A percentile compares a stretch with the other conserved stretches of the same genome.
Conservation (phyloP, 2,113 vertebrate genomes). For the Otus sunia region DNA sequence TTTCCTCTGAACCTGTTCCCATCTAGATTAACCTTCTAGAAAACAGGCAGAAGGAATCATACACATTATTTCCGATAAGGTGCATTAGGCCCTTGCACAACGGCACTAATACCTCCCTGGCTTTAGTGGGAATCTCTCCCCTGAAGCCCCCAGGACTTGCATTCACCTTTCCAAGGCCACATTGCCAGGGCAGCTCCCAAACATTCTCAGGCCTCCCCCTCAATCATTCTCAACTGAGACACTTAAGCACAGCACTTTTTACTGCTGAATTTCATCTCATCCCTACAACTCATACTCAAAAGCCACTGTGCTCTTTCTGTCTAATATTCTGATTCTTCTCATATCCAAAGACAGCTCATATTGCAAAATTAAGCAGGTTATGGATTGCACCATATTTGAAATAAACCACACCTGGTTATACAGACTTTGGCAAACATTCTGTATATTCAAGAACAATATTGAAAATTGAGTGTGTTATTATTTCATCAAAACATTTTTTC, state of each 20-base stretch:
- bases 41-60: not conserved
- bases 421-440: not conserved
- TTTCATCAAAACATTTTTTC: not conserved
- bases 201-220: no score
- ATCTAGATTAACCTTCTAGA: not conserved
- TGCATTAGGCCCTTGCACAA: not conserved
- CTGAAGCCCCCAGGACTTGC: not conserved
- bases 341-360: not conserved
- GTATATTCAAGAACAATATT: not conserved
- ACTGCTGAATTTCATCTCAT: not conserved
- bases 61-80: not conserved
- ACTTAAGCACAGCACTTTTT: not conserved
- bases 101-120: not conserved
- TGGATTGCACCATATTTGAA: not conserved
- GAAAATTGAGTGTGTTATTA: not conserved
- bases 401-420: not conserved
- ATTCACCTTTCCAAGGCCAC: not conserved
- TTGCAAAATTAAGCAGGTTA: slow-evolving; percentile 26
- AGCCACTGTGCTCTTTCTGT: not conserved
- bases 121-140: not conserved
- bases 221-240: not conserved
- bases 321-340: not conserved
- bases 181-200: not conserved
- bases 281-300: not conserved
- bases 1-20: not conserved